Evolutionary conservation across 2,888 invertebrate species (phyloP).

Genomic region (Ophioninae sp.): DNA sequence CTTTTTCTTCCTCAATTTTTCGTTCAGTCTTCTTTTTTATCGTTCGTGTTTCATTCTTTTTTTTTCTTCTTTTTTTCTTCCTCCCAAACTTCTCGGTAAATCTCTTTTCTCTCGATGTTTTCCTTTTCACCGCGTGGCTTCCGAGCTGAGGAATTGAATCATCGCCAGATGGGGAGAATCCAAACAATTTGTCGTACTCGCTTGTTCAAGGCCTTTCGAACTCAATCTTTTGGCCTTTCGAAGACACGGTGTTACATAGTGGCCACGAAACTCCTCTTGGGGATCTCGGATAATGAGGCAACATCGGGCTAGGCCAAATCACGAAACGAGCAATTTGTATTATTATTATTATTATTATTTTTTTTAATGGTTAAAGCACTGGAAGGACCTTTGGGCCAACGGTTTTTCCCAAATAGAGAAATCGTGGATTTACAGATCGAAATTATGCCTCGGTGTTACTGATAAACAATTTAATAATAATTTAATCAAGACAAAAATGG

Average conservation of each 20-base stretch:
- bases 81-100: conserved; percentile 19
- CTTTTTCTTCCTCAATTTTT: conserved; percentile 39
- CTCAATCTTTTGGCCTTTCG: conserved; percentile 25
- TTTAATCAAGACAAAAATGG: no score
- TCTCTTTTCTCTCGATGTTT: conserved; percentile 17
- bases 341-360: no score
- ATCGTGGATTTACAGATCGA: no score
- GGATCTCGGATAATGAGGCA: conserved; percentile 41
- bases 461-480: no score
- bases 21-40: conserved; percentile 25
- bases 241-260: no score
- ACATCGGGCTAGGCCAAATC: not conserved
- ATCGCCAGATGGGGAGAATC: conserved; percentile 63
- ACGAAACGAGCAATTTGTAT: no score
- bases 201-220: conserved; percentile 20
- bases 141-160: conserved; percentile 52
- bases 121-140: conserved; percentile 25
- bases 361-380: no score
- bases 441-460: no score
- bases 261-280: no score
- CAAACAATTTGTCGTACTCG: conserved; percentile 58
- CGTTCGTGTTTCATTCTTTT: not conserved
- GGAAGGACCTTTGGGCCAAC: no score
- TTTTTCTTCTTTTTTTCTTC: not conserved
- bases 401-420: no score